Evolutionary conservation across 1,140 invertebrate species (phyloP), one percentile per base, ranked within the genome.

Genomic region (Hormaphis cornu): DNA sequence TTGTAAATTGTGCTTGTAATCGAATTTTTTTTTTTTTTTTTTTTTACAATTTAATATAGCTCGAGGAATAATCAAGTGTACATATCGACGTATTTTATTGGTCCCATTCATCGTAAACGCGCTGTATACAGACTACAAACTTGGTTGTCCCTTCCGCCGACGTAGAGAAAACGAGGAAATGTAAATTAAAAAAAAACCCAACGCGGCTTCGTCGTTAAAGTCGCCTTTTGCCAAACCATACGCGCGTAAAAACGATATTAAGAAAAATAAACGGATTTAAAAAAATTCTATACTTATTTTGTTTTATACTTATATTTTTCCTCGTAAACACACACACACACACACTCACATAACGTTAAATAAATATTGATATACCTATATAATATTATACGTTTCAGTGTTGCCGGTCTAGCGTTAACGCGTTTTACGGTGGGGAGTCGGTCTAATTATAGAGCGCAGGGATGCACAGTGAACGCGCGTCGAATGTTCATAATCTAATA

Each of bases 361-460:
- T n/a, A n/a, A n/a, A n/a, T n/a, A n/a, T n/a, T n/a, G n/a, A n/a
- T n/a, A n/a, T n/a, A n/a, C n/a, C n/a, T n/a, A n/a, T n/a, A n/a
- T n/a, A n/a, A n/a, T n/a, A n/a, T n/a, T n/a, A n/a, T n/a, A n/a
- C n/a, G n/a, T n/a, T n/a, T n/a, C n/a, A n/a, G n/a, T n/a, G 40
- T 61, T 14, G 40, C 26, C 28, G 37, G 58, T 30, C 22, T 46
- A 24, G n/a, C 40, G 24, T 44, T 44, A 16, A 61, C 24, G 58
- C n/a, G 58, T 61, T 44, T 46, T 33, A 12, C 18, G 44, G 61
- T 48, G 61, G 61, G 28, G 44, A 30, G 24, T 66, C 18, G 26
- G n/a, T 66, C 61, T 66, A 66, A 66, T 50, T 66, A 66, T 66
- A 66, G 61, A 66, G 42, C 30, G 18, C 16, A 50, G 28, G 44